phyloP scores from a whole-genome alignment of 2,797 vertebrate genomes.

The Sebastes melanostomus region DNA sequence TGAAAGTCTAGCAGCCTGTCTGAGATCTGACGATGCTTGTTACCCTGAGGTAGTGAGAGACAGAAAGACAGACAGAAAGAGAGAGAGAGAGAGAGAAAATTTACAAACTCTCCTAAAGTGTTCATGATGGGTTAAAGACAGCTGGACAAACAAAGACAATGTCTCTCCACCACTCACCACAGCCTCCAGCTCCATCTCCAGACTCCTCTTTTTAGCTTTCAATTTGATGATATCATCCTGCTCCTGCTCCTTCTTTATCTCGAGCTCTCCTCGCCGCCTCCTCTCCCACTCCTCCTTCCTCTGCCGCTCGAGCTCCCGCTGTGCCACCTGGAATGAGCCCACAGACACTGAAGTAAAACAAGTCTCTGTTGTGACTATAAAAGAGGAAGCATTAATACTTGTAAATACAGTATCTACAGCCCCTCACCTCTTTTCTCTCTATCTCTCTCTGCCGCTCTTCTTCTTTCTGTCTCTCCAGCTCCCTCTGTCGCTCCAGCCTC shows the following conservation, averaged over 20 bases:
- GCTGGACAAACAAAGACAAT: no score
- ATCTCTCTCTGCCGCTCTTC: constrained; percentile 78
- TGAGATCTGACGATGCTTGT: constrained; percentile 93
- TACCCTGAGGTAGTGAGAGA: constrained; percentile 79
- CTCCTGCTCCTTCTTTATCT: constrained; percentile 89
- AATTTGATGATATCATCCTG: constrained; percentile 91
- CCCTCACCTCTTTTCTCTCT: constrained; percentile 78
- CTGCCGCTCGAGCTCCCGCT: constrained; percentile 92
- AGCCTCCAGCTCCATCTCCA: constrained; percentile 95
- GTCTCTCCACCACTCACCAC: constrained; percentile 83
- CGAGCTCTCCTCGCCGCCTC: constrained; percentile 89
- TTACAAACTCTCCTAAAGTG: not conserved
- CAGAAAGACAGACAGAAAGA: not conserved
- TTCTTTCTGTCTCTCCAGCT: constrained; percentile 79
- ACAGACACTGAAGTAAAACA: not conserved
- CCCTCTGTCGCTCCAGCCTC: constrained; percentile 73
- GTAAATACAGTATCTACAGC: not conserved
- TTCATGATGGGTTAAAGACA: not conserved
- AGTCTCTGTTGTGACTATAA: not conserved
- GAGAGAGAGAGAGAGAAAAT: not conserved
- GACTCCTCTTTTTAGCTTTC: constrained; percentile 91
- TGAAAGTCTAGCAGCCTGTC: constrained; percentile 88
- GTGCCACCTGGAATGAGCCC: constrained; percentile 83
- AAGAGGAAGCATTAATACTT: not conserved
- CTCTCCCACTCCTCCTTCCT: constrained; percentile 91